Percentiles rank a stretch among this genome's conserved stretches.
These are phyloP conservation scores for Triops longicaudatus DNA, from an alignment of 1,140 invertebrate species.

Conservation along the genomic window DNA sequence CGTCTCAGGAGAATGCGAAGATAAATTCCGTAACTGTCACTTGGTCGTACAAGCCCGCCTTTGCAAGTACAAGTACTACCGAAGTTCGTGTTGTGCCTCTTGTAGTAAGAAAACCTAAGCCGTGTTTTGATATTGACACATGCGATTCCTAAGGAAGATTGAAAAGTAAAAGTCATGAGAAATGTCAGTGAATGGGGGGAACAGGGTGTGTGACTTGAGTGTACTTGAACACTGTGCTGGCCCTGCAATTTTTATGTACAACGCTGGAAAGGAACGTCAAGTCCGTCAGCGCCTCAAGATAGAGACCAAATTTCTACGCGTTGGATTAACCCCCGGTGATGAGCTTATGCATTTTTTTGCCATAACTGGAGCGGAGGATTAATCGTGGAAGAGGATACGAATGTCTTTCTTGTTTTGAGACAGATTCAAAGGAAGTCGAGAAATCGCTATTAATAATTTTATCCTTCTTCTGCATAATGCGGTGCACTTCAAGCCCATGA, in stretches of 20 bases:
- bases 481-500: neutral
- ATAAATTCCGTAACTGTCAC: slow-evolving; percentile 62
- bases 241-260: neutral
- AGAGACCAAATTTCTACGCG: neutral
- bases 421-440: neutral
- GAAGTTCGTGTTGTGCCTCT: slow-evolving; percentile 63
- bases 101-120: slow-evolving; percentile 40
- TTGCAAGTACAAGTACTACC: slow-evolving; percentile 71
- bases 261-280: neutral
- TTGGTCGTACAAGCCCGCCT: slow-evolving; percentile 66
- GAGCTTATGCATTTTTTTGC: slow-evolving; percentile 12
- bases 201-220: neutral
- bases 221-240: neutral
- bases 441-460: slow-evolving; percentile 3
- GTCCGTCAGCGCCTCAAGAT: neutral
- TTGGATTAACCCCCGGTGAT: slow-evolving; percentile 9
- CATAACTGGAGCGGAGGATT: neutral
- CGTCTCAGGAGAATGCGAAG: slow-evolving; percentile 50
- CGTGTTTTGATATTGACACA: neutral
- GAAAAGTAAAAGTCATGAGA: neutral
- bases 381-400: neutral
- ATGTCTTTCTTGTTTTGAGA: neutral
- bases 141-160: neutral
- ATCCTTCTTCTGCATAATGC: neutral
- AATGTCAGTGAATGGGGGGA: neutral